Base-by-base conservation (phyloP, 2,888 invertebrate species). In the Stenurella melanura region DNA sequence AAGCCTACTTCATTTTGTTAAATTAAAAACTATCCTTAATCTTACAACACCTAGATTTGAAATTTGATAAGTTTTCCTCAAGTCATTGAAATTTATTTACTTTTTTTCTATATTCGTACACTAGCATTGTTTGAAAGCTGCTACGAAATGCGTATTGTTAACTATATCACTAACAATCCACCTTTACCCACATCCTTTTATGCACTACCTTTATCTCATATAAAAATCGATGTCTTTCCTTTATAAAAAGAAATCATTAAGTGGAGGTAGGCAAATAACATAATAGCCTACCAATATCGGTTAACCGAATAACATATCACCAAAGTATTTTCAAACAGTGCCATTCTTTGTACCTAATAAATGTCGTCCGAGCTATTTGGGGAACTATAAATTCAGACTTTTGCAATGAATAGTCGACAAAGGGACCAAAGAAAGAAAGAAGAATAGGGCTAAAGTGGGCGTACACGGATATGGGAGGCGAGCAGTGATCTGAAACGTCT, bases 381-480 rank as follows among this genome's bases (percentile, higher is more conserved):
- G 78, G 73, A 80, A 85, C 83, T 83, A 85, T 85, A 84, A 85
- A 86, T 86, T 84, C 81, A 81, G 82, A 85, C 84, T 86, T 86
- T 83, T 83, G 85, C 84, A 82, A 84, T 85, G 85, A 85, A 85
- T 86, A 83, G 83, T 80, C 83, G 84, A 84, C 81, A 81, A 84
- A 81, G 80, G 80, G 66, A 60, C 75, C 74, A 75, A 78, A 78
- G 82, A 80, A 82, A 80, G 76, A 72, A 56, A 76, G 80, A 78
- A 81, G 82, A 84, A 83, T 83, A 78, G 82, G 81, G 78, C 82
- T 83, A 81, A 84, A 82, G 84, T 81, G 80, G 85, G 85, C 85
- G 85, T 83, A 76, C 75, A 81, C 81, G 82, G 81, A 83, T 61
- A 63, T 21, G 72, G 72, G 57, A 54, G 50, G 72, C 72, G 50